These are phyloP conservation scores for Poeciliopsis retropinna DNA, from an alignment of 2,113 vertebrate species.

Conservation along the genomic window DNA sequence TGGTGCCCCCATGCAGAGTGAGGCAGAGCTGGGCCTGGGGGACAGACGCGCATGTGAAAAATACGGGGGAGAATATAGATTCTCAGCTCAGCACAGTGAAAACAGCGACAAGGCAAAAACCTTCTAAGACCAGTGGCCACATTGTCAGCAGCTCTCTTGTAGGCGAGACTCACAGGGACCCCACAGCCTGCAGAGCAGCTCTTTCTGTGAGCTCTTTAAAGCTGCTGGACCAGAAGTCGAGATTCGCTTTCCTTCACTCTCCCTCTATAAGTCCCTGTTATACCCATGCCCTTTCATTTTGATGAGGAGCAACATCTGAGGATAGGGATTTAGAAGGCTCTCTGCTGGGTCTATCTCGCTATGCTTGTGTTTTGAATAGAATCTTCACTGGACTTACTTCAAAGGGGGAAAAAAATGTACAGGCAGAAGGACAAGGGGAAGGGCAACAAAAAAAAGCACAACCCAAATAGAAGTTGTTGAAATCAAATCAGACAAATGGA, in stretches of 20 bases:
- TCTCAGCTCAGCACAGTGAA: conserved; percentile 53
- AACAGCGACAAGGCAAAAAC: conserved; percentile 57
- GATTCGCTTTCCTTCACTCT: conserved; percentile 38
- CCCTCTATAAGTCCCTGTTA: conserved; percentile 44
- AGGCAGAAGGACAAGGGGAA: conserved; percentile 42
- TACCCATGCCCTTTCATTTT: conserved; percentile 63
- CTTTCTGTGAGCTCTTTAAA: conserved; percentile 52
- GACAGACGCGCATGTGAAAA: conserved; percentile 52
- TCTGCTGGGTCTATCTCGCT: conserved; percentile 58
- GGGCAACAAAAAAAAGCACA: conserved; percentile 21
- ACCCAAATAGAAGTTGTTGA: conserved; percentile 23
- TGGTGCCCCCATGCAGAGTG: conserved; percentile 66
- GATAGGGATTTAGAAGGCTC: conserved; percentile 43
- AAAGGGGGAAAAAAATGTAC: conserved; percentile 44
- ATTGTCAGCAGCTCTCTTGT: conserved; percentile 63
- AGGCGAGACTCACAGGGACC: conserved; percentile 54
- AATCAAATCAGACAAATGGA: conserved; percentile 34
- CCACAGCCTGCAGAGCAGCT: conserved; percentile 40
- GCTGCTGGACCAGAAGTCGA: conserved; percentile 34
- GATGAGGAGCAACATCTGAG: conserved; percentile 62
- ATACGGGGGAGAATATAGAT: conserved; percentile 61
- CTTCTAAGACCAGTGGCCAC: conserved; percentile 60
- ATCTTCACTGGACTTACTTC: conserved; percentile 66
- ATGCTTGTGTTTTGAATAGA: conserved; percentile 57
- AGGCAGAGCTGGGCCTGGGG: conserved; percentile 63